A percentile compares a stretch with the other conserved stretches of the same genome.
Evolutionary conservation across 2,113 vertebrate genomes (phyloP).

Genomic region (Macaca fascicularis): DNA sequence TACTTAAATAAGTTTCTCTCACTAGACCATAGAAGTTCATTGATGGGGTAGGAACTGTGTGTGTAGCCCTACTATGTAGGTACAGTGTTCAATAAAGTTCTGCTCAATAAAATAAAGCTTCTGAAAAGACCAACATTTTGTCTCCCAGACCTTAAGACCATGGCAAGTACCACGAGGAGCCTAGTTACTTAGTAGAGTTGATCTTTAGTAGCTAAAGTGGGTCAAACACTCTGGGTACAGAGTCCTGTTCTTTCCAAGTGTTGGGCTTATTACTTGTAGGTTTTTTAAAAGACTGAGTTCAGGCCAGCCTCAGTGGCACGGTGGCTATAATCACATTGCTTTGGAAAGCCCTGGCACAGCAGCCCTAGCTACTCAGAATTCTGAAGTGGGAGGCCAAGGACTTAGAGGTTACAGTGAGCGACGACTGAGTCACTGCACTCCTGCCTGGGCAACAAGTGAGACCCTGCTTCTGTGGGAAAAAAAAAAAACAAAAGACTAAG

Average conservation of each 20-base stretch:
- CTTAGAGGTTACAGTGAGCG: neutral
- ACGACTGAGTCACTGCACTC: neutral
- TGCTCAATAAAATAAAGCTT: conserved; percentile 2
- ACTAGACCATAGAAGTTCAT: neutral
- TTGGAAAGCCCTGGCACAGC: neutral
- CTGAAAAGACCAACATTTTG: neutral
- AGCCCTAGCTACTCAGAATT: neutral
- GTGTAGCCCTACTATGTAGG: neutral
- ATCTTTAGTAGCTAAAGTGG: neutral
- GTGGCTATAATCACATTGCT: neutral
- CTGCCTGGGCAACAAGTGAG: neutral
- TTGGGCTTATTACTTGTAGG: neutral
- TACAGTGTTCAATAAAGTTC: neutral
- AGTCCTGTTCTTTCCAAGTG: neutral
- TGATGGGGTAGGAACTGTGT: neutral
- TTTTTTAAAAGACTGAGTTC: neutral
- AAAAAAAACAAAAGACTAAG: neutral
- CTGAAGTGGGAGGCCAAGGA: neutral
- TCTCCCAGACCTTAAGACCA: neutral
- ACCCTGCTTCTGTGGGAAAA: neutral
- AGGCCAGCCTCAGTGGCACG: neutral
- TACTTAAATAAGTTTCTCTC: neutral
- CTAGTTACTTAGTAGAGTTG: neutral
- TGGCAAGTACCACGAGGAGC: neutral
- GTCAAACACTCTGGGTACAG: neutral